These are phyloP conservation scores for Macquaria ambigua DNA, from an alignment of 2,113 vertebrate genomes.

Conservation along the genomic window DNA sequence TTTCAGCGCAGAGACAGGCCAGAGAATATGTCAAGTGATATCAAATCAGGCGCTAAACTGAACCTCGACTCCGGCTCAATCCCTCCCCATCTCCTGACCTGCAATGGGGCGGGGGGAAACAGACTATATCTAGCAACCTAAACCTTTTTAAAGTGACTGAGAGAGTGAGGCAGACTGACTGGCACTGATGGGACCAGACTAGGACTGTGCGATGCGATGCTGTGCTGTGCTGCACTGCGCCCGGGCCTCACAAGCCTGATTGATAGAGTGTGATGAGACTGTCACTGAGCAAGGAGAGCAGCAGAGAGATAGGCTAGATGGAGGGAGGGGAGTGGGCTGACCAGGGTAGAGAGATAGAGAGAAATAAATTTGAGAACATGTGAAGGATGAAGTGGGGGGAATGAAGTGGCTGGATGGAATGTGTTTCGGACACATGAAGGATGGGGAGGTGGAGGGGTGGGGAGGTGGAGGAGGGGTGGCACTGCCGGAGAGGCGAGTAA, in stretches of 20 bases:
- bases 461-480: too few species aligned
- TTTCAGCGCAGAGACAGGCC: conserved; percentile 22
- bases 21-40: conserved; percentile 54
- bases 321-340: conserved; percentile 69
- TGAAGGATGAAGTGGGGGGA: conserved; percentile 76
- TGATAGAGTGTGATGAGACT: conserved; percentile 86
- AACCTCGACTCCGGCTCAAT: conserved; percentile 57
- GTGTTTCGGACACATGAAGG: conserved; percentile 65
- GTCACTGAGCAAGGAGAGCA: conserved; percentile 79
- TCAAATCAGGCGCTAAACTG: conserved; percentile 61
- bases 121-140: conserved; percentile 79
- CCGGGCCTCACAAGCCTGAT: conserved; percentile 78
- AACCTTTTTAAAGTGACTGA: conserved; percentile 79
- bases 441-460: conserved; percentile 19
- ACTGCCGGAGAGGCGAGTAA: conserved; percentile 33
- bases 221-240: conserved; percentile 57
- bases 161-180: conserved; percentile 74
- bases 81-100: conserved; percentile 66
- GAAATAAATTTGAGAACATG: conserved; percentile 79
- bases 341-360: conserved; percentile 72
- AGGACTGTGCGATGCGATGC: conserved; percentile 54
- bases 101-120: conserved; percentile 12
- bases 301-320: conserved; percentile 64
- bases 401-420: conserved; percentile 72
- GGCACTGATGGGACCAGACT: conserved; percentile 81